Conservation (phyloP, 2,113 vertebrate species). For the Pedionomus torquatus region DNA sequence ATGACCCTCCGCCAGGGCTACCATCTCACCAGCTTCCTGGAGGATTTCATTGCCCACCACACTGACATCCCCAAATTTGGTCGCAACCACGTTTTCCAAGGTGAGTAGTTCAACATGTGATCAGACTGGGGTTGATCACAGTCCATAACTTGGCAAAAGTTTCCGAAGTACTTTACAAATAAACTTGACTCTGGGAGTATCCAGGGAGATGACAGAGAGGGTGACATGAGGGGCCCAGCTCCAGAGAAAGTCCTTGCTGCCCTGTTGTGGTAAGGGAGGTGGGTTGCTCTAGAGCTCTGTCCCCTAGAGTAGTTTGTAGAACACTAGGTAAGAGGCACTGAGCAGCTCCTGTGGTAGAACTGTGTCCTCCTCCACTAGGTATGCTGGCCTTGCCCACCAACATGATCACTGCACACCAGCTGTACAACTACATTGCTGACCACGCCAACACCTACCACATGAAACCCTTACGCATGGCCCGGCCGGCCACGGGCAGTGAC, state of each 20-base stretch:
- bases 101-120: slow-evolving; percentile 58
- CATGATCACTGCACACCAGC: slow-evolving; percentile 95
- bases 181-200: background rate
- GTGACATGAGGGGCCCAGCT: background rate
- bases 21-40: slow-evolving; percentile 93
- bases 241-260: background rate
- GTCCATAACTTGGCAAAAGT: background rate
- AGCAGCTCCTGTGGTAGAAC: background rate
- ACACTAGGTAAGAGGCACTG: background rate
- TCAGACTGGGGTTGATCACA: background rate
- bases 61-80: slow-evolving; percentile 96
- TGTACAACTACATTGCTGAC: slow-evolving; percentile 98
- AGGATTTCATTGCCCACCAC: slow-evolving; percentile 94
- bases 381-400: slow-evolving; percentile 89
- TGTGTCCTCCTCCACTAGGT: slow-evolving; percentile 69
- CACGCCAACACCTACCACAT: slow-evolving; percentile 93
- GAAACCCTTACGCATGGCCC: slow-evolving; percentile 95
- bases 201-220: background rate
- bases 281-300: background rate
- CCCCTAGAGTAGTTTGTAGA: background rate
- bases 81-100: slow-evolving; percentile 95
- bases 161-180: background rate
- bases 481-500: slow-evolving; percentile 69
- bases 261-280: background rate
- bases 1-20: slow-evolving; percentile 94